phyloP scores from a whole-genome alignment of 2,797 vertebrate genomes.

The Cottoperca gobio region DNA sequence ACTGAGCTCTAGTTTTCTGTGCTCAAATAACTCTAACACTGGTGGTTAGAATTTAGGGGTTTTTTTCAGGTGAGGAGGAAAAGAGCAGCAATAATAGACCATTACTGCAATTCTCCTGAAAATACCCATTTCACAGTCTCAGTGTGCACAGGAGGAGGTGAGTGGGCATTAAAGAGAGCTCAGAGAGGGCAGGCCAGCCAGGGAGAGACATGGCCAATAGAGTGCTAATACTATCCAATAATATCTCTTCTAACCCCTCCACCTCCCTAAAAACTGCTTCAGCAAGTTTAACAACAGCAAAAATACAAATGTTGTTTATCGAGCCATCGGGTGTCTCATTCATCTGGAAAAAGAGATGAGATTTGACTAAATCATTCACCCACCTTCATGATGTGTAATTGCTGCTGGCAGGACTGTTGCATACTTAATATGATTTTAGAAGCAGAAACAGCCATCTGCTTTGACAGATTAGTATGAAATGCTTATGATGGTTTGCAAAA shows the following conservation, averaged over 20 bases:
- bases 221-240: conserved; percentile 26
- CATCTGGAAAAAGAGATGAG: not conserved
- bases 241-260: conserved; percentile 2
- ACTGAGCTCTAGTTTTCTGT: conserved; percentile 38
- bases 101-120: conserved; percentile 72
- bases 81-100: conserved; percentile 65
- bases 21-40: conserved; percentile 57
- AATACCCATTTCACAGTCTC: conserved; percentile 61
- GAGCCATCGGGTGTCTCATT: not conserved
- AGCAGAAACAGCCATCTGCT: conserved; percentile 34
- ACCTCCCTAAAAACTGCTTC: not conserved
- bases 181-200: conserved; percentile 34
- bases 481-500: conserved; percentile 22
- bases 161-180: conserved; percentile 60
- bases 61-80: conserved; percentile 42
- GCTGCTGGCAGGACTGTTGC: conserved; percentile 3
- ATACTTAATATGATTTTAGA: conserved; percentile 15
- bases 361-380: conserved; percentile 8
- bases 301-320: conserved; percentile 1
- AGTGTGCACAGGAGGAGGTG: conserved; percentile 52
- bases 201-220: conserved; percentile 15
- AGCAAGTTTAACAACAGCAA: not conserved
- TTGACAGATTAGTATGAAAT: conserved; percentile 30
- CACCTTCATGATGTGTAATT: not conserved
- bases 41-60: conserved; percentile 43